phyloP scores from a whole-genome alignment of 2,113 vertebrate genomes.

The Sapajus apella region DNA sequence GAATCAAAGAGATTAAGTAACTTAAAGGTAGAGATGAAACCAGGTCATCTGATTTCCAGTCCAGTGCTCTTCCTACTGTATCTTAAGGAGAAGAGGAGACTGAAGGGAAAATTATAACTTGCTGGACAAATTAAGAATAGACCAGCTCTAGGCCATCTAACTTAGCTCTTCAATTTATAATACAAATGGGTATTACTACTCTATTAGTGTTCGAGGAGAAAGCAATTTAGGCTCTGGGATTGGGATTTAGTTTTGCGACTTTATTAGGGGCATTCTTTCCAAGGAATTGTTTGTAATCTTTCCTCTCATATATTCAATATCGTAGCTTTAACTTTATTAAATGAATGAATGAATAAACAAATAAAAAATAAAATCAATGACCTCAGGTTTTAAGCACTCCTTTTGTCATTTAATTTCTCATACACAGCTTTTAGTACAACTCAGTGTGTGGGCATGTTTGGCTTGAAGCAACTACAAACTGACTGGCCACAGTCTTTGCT shows the following conservation, averaged over 20 bases:
- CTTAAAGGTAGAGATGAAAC: neutral
- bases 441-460: neutral
- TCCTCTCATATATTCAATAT: neutral
- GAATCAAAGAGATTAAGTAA: conserved; percentile 17
- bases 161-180: neutral
- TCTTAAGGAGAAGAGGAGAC: neutral
- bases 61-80: neutral
- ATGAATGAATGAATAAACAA: neutral
- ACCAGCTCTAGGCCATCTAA: neutral
- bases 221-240: neutral
- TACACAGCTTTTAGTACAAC: neutral
- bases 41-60: conserved; percentile 28
- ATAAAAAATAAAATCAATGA: neutral
- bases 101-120: conserved; percentile 29
- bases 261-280: neutral
- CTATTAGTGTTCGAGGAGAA: conserved; percentile 9
- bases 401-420: neutral
- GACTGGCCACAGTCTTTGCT: neutral
- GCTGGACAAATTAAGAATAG: conserved; percentile 33
- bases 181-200: neutral
- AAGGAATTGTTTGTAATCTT: conserved; percentile 22
- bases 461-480: neutral
- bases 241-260: conserved; percentile 35
- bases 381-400: neutral
- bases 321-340: neutral